phyloP scores from a whole-genome alignment of 2,888 invertebrate species.

The Eueremaeus valkanovi region DNA sequence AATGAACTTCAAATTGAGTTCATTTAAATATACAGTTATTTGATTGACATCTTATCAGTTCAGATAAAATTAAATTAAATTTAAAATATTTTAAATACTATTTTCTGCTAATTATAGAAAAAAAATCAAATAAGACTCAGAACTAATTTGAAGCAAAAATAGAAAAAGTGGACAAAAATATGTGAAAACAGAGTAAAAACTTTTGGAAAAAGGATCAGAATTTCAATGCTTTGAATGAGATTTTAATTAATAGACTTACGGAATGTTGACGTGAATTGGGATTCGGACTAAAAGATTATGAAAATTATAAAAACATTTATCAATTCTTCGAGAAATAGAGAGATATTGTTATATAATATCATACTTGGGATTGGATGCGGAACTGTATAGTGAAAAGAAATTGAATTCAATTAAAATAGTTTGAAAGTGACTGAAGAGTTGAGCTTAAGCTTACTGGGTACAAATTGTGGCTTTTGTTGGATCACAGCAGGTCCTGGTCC shows the following conservation, averaged over 20 bases:
- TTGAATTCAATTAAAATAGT: background rate
- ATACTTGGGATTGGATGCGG: constrained; percentile 28
- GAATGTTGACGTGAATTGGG: constrained; percentile 14
- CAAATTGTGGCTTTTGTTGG: constrained; percentile 1
- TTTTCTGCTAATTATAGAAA: no score
- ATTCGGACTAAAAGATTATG: background rate
- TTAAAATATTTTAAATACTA: no score
- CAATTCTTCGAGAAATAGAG: no score
- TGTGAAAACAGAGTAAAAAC: no score
- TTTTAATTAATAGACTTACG: no score
- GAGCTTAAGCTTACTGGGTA: background rate
- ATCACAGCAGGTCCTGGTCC: constrained; percentile 3
- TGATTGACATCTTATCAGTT: background rate
- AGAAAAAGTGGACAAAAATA: no score
- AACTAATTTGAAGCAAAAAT: no score
- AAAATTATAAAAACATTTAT: background rate
- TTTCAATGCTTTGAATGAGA: no score
- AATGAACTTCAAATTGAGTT: background rate
- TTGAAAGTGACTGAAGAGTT: background rate
- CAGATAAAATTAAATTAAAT: background rate
- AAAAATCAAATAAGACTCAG: no score
- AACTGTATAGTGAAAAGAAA: background rate
- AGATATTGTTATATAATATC: background rate
- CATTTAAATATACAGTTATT: background rate
- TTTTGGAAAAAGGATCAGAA: no score